Evolutionary conservation across 1,140 invertebrate genomes (phyloP).

Genomic region (Rhopalosiphum padi): DNA sequence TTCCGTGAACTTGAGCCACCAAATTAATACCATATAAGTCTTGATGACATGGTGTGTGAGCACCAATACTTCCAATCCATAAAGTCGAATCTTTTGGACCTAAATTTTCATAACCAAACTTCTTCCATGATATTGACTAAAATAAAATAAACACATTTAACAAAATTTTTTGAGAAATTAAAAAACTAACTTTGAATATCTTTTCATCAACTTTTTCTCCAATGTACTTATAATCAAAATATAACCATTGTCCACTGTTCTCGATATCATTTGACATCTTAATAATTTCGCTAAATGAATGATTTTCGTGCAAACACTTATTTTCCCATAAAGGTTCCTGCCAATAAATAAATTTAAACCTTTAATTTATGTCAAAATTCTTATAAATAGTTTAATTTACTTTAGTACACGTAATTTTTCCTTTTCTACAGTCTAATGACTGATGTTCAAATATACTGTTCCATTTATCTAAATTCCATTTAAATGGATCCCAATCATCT

Average conservation of each 20-base stretch:
- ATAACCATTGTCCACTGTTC: conserved; percentile 71
- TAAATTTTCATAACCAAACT: conserved; percentile 77
- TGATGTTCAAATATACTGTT: conserved; percentile 48
- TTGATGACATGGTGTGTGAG: conserved; percentile 92
- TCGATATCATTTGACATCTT: conserved; percentile 63
- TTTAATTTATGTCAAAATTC: neutral
- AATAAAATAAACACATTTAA: conserved; percentile 59
- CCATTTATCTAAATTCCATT: conserved; percentile 55
- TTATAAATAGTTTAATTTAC: conserved; percentile 44
- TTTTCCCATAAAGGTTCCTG: conserved; percentile 80
- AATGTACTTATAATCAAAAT: conserved; percentile 87
- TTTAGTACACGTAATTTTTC: conserved; percentile 47
- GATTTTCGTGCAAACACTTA: conserved; percentile 66
- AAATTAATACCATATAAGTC: conserved; percentile 95
- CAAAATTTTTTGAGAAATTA: neutral
- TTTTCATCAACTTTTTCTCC: conserved; percentile 72
- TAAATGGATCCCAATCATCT: conserved; percentile 57
- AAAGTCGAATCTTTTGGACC: conserved; percentile 78
- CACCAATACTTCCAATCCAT: conserved; percentile 88
- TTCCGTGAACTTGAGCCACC: conserved; percentile 86
- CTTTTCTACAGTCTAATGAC: conserved; percentile 50
- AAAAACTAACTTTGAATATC: conserved; percentile 63
- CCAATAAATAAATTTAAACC: conserved; percentile 59
- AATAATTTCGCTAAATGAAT: conserved; percentile 73
- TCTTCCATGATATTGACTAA: conserved; percentile 75